Percentiles rank a stretch among this genome's conserved stretches.
phyloP scores from a whole-genome alignment of 2,888 invertebrate species.

The Podabrus alpinus region DNA sequence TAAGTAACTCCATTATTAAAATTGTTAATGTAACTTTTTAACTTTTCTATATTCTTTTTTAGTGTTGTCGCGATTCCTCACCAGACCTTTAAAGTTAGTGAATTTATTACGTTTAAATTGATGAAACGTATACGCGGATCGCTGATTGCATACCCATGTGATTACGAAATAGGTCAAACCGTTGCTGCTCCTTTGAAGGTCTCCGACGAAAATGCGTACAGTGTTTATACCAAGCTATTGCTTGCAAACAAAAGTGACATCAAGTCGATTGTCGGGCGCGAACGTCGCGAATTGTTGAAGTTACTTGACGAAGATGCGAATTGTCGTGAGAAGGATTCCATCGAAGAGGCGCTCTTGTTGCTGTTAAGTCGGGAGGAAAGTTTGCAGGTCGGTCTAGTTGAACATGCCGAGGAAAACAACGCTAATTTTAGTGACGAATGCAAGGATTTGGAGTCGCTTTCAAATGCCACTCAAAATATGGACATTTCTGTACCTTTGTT shows the following conservation, averaged over 20 bases:
- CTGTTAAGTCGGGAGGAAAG: conserved; percentile 60
- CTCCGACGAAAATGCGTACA: conserved; percentile 58
- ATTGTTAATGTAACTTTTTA: no score
- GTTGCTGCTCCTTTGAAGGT: conserved; percentile 52
- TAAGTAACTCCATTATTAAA: no score
- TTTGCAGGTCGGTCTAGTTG: conserved; percentile 36
- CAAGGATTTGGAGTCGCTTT: background rate
- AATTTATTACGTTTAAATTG: conserved; percentile 75
- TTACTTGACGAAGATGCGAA: conserved; percentile 69
- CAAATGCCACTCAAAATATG: background rate
- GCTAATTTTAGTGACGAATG: background rate
- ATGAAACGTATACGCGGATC: conserved; percentile 69
- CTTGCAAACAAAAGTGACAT: conserved; percentile 68
- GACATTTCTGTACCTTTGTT: conserved; percentile 27
- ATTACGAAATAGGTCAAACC: conserved; percentile 44
- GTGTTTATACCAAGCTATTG: conserved; percentile 77
- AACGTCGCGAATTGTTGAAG: conserved; percentile 68
- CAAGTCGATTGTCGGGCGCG: conserved; percentile 72
- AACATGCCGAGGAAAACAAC: background rate
- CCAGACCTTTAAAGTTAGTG: conserved; percentile 63
- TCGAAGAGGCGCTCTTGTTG: conserved; percentile 80
- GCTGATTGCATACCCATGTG: conserved; percentile 61
- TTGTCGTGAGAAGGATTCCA: conserved; percentile 82
- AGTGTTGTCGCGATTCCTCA: conserved; percentile 66
- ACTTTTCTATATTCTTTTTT: no score